Percentiles rank a stretch among this genome's conserved stretches.
Conservation (phyloP, 2,113 vertebrate genomes). For the Grammomys surdaster region DNA sequence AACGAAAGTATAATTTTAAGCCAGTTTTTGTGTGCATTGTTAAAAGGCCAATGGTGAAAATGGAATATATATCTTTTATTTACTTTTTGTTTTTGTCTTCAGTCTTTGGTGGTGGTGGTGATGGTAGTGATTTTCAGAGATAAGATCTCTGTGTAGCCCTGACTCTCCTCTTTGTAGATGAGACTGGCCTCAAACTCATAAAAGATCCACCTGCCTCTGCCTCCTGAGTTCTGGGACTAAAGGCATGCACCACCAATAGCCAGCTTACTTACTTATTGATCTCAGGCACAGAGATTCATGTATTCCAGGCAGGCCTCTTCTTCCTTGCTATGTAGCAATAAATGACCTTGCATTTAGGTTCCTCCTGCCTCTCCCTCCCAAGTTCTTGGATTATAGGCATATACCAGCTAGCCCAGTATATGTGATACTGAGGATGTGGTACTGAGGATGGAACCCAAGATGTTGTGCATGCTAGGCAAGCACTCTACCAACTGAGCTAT, state of each 20-base stretch:
- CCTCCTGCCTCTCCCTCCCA: background rate
- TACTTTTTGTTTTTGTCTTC: background rate
- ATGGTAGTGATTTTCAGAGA: background rate
- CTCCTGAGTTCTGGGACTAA: background rate
- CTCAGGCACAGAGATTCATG: background rate
- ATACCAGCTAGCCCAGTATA: background rate
- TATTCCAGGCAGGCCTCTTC: background rate
- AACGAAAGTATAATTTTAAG: background rate
- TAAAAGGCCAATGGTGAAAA: background rate
- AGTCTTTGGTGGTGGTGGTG: too few species aligned
- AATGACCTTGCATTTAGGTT: background rate
- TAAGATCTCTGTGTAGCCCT: background rate
- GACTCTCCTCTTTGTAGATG: background rate
- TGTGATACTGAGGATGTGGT: background rate
- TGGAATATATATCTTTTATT: background rate
- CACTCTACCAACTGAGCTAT: background rate
- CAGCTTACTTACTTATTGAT: background rate
- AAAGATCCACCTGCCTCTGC: background rate
- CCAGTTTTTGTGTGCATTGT: background rate
- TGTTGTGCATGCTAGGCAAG: background rate
- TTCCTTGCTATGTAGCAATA: background rate
- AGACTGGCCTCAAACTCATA: background rate
- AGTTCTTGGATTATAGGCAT: background rate
- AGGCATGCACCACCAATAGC: background rate
- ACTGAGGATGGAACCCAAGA: background rate